Evolutionary conservation across 2,888 invertebrate species (phyloP).

Genomic region (Thereva nobilitata): DNA sequence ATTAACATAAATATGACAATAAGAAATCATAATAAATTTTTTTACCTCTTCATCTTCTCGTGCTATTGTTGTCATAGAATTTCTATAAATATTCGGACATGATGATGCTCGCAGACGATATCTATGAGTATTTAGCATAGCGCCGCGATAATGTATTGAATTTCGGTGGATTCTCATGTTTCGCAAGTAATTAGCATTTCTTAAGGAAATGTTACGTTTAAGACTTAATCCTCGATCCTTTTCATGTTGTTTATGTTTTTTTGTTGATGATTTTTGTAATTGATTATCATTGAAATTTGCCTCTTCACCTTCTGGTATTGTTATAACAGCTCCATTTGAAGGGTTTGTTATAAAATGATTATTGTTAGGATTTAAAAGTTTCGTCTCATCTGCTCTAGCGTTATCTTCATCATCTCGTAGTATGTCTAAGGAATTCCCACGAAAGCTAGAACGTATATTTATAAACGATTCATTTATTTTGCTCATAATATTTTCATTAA

Average conservation of each 20-base stretch:
- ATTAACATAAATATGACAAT: conserved; percentile 34
- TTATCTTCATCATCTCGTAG: conserved; percentile 48
- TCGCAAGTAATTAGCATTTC: conserved; percentile 67
- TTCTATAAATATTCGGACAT: conserved; percentile 88
- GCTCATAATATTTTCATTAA: conserved; percentile 54
- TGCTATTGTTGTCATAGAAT: conserved; percentile 84
- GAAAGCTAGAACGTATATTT: conserved; percentile 47
- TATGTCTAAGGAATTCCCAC: conserved; percentile 55
- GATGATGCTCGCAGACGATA: conserved; percentile 84
- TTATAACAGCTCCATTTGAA: conserved; percentile 48
- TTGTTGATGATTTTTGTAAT: conserved; percentile 39
- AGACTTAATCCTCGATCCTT: conserved; percentile 50
- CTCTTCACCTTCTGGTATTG: conserved; percentile 50
- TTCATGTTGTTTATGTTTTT: conserved; percentile 27
- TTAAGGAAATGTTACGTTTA: conserved; percentile 53
- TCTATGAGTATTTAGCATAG: conserved; percentile 79
- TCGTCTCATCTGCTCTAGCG: conserved; percentile 3
- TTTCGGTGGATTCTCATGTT: conserved; percentile 73
- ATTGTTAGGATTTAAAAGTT: not conserved
- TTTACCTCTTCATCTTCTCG: conserved; percentile 76
- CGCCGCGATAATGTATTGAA: conserved; percentile 84
- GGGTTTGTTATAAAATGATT: no score
- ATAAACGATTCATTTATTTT: conserved; percentile 48
- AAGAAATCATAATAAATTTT: conserved; percentile 37
- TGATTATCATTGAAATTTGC: conserved; percentile 34